A percentile compares a stretch with the other conserved stretches of the same genome.
phyloP scores from a whole-genome alignment of 2,888 invertebrate species.

The Deilephila porcellus region DNA sequence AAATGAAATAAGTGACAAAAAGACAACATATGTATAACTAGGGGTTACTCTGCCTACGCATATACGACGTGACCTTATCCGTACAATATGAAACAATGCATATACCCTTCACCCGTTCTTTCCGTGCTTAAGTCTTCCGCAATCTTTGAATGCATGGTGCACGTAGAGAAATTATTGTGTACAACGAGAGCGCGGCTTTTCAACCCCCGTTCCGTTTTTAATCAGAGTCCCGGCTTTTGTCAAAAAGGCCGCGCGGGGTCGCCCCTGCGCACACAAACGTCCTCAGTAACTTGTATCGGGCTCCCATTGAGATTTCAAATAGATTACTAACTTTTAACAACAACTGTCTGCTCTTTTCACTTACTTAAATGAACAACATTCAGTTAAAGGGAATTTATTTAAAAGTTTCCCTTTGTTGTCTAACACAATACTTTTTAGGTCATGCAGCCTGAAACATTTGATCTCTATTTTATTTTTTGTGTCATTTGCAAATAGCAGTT shows the following conservation, averaged over 20 bases:
- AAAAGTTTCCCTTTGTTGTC: not conserved
- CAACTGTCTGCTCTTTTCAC: conserved; percentile 6
- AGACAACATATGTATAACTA: no score
- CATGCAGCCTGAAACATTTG: not conserved
- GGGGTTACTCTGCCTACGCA: no score
- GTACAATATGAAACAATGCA: no score
- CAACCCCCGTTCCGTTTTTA: conserved; percentile 38
- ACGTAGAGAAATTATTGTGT: conserved; percentile 37
- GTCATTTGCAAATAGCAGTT: no score
- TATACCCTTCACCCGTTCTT: conserved; percentile 30
- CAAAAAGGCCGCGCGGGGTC: conserved; percentile 15
- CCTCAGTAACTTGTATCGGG: not conserved
- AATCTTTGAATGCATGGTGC: conserved; percentile 35
- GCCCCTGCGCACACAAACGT: not conserved
- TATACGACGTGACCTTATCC: not conserved
- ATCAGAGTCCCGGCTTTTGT: conserved; percentile 42
- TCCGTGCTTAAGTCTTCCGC: conserved; percentile 33
- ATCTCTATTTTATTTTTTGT: no score
- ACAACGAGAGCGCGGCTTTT: conserved; percentile 23
- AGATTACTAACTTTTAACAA: conserved; percentile 8
- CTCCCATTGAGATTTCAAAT: not conserved
- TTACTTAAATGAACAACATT: conserved; percentile 5
- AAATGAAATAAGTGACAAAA: no score
- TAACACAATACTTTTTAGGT: not conserved
- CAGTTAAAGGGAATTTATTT: not conserved